These are phyloP conservation scores for Polypedilum vanderplanki DNA, from an alignment of 1,140 invertebrate genomes.

Conservation along the genomic window DNA sequence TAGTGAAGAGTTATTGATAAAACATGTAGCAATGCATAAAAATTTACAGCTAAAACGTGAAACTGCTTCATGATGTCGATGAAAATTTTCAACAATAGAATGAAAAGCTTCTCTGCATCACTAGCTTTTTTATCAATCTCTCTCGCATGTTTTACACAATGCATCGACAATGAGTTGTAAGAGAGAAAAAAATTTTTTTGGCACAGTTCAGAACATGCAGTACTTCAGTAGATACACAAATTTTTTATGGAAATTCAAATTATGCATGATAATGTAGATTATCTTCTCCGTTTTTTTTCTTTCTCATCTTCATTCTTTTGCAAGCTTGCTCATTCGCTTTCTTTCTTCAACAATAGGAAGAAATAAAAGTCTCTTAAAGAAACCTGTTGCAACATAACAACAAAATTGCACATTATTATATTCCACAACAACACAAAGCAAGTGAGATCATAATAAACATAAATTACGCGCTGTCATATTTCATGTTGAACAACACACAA, in stretches of 20 bases:
- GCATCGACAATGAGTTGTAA: no score
- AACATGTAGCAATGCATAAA: no score
- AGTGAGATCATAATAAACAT: conserved; percentile 21
- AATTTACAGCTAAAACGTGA: no score
- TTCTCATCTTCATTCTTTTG: neutral
- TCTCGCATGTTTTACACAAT: no score
- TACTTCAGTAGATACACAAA: no score
- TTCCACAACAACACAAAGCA: conserved; percentile 20
- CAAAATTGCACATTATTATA: conserved; percentile 27
- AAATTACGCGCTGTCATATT: conserved; percentile 26
- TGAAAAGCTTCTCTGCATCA: no score
- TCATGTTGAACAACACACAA: conserved; percentile 26
- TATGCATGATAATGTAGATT: conserved; percentile 8
- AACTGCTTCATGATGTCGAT: no score
- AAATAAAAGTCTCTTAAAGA: neutral
- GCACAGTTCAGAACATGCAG: no score
- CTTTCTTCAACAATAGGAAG: neutral
- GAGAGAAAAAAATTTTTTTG: no score
- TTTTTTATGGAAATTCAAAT: conserved; percentile 16
- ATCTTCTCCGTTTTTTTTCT: neutral
- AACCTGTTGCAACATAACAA: conserved; percentile 3
- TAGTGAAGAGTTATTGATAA: no score
- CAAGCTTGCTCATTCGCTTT: neutral
- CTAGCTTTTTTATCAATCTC: no score
- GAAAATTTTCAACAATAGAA: no score